Percentiles rank a stretch among this genome's conserved stretches.
Evolutionary conservation across 2,888 invertebrate genomes (phyloP).

Genomic region (Onchidella celtica): DNA sequence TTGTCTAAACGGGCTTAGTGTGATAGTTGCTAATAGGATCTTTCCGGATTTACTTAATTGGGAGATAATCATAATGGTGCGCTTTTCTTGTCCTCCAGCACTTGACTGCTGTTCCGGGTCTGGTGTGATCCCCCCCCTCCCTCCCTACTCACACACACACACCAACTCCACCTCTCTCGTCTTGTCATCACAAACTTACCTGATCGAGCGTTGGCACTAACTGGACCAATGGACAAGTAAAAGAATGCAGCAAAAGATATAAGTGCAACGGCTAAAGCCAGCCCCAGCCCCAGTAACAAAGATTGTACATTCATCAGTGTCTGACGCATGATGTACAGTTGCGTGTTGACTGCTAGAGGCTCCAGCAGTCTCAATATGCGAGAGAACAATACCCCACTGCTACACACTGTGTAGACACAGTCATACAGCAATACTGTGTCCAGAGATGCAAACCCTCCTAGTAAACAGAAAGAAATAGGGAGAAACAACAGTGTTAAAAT

Average conservation of each 20-base stretch:
- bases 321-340: slow-evolving; percentile 53
- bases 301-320: slow-evolving; percentile 50
- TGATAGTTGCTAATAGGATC: too few relatives aligned
- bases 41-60: too few relatives aligned
- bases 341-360: slow-evolving; percentile 56
- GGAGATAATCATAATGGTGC: too few relatives aligned
- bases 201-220: slow-evolving; percentile 1
- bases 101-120: not conserved
- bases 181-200: not conserved
- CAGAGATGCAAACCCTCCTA: slow-evolving; percentile 57
- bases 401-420: slow-evolving; percentile 48
- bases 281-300: slow-evolving; percentile 42
- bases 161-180: not conserved
- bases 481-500: too few relatives aligned
- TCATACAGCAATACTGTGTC: slow-evolving; percentile 55
- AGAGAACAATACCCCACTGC: slow-evolving; percentile 52
- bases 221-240: slow-evolving; percentile 46
- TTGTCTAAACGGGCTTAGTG: too few relatives aligned
- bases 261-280: slow-evolving; percentile 47
- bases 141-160: not conserved
- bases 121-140: not conserved
- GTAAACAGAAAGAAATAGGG: too few relatives aligned
- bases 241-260: slow-evolving; percentile 53
- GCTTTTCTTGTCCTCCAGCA: not conserved
- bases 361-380: slow-evolving; percentile 53